These are phyloP conservation scores for Platyura marginata DNA, from an alignment of 1,140 invertebrate species.

Conservation along the genomic window DNA sequence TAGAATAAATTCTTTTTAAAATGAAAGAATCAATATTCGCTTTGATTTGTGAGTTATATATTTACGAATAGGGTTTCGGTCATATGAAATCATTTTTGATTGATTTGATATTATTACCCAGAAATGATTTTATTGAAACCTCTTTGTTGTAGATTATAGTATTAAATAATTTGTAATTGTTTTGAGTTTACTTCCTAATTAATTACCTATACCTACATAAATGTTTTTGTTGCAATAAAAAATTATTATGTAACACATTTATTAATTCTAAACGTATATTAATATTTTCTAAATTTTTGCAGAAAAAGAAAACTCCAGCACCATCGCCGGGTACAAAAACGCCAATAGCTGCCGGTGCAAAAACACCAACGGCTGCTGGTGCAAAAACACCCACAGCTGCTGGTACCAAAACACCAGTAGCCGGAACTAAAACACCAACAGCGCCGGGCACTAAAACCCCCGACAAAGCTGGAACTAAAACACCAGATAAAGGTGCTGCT, in stretches of 20 bases:
- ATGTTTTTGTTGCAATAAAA: not conserved
- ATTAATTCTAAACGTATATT: too few relatives aligned
- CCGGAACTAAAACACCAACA: not conserved
- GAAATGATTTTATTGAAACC: not conserved
- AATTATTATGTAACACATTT: too few relatives aligned
- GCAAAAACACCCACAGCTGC: not conserved
- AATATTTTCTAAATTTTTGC: not conserved
- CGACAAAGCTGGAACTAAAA: not conserved
- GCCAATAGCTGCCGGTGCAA: not conserved
- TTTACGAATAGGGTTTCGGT: too few relatives aligned
- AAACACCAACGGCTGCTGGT: not conserved
- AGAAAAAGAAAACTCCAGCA: constrained; percentile 7
- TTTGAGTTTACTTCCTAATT: not conserved
- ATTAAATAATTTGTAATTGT: not conserved
- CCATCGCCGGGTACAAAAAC: constrained; percentile 2
- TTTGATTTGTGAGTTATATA: too few relatives aligned
- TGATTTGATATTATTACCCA: too few relatives aligned
- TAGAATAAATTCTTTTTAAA: not conserved
- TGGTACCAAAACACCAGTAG: constrained; percentile 5
- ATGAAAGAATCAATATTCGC: too few relatives aligned
- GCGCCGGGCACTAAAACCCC: not conserved
- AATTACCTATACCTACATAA: not conserved
- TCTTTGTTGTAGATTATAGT: not conserved
- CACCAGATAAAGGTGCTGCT: constrained; percentile 7
- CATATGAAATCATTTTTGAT: too few relatives aligned